Evolutionary conservation across 23 tunicate genomes (phyloP).

Genomic region (Ciona savignyi): DNA sequence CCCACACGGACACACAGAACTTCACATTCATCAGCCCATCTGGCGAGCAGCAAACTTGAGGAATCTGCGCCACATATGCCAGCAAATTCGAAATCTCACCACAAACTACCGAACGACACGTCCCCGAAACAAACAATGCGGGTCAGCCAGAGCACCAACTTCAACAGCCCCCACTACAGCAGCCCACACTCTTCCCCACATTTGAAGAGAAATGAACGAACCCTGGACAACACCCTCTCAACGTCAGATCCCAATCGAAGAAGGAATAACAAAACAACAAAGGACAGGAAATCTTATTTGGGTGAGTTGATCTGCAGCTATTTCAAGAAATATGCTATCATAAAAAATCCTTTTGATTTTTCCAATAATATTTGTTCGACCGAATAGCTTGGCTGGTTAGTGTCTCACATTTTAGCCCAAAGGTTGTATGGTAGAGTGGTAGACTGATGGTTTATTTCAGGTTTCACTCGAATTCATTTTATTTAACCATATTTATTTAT

Average conservation of each 20-base stretch:
- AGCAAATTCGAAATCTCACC: not conserved
- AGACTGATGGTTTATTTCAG: too few species aligned
- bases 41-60: not conserved
- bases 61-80: not conserved
- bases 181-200: not conserved
- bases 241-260: not conserved
- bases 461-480: too few species aligned
- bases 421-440: too few species aligned
- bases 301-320: too few species aligned
- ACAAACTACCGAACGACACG: not conserved
- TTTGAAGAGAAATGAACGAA: not conserved
- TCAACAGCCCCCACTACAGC: too few species aligned
- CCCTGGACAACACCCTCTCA: not conserved
- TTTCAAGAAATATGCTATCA: too few species aligned
- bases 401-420: too few species aligned
- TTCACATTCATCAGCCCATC: not conserved
- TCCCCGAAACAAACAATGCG: not conserved
- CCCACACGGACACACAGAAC: not conserved
- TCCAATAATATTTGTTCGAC: too few species aligned
- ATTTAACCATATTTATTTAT: too few species aligned
- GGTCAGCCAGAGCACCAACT: not conserved
- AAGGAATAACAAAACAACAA: not conserved
- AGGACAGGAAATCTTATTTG: not conserved
- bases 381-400: too few species aligned
- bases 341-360: too few species aligned